These are phyloP conservation scores for Lordiphosa collinella DNA, from an alignment of 1,140 invertebrate genomes.

Conservation along the genomic window DNA sequence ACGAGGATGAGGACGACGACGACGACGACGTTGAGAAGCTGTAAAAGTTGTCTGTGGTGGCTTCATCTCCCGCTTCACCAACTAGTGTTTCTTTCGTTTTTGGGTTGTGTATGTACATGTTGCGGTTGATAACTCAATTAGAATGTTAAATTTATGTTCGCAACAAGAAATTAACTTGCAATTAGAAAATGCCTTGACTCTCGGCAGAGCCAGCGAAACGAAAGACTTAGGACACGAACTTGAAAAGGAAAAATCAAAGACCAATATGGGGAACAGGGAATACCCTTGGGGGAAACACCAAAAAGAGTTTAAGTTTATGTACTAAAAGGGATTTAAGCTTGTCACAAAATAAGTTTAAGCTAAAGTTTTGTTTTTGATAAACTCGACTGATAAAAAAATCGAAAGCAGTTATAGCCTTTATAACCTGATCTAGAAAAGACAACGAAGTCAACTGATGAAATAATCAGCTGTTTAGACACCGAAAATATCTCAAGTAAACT, in stretches of 20 bases:
- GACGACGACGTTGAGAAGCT: constrained; percentile 38
- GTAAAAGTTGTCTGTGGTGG: constrained; percentile 65
- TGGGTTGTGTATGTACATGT: constrained; percentile 58
- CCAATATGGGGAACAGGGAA: constrained; percentile 2
- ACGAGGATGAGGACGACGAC: constrained; percentile 24
- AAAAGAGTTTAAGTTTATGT: too few species aligned
- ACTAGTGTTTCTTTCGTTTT: constrained; percentile 26
- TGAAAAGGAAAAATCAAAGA: constrained; percentile 28
- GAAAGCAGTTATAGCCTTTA: too few species aligned
- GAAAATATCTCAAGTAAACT: too few species aligned
- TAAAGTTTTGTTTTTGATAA: too few species aligned
- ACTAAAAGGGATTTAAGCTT: too few species aligned
- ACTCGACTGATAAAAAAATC: too few species aligned
- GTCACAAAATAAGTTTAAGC: too few species aligned
- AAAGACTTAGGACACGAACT: constrained; percentile 75
- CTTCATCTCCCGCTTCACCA: neutral
- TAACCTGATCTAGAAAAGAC: too few species aligned
- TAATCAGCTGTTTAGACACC: too few species aligned
- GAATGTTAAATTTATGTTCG: constrained; percentile 77
- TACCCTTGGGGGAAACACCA: constrained; percentile 15
- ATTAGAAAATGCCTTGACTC: constrained; percentile 67
- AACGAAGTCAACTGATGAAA: too few species aligned
- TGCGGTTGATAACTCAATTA: constrained; percentile 78
- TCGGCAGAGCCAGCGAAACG: constrained; percentile 45
- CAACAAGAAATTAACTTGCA: constrained; percentile 77